Evolutionary conservation across 2,113 vertebrate species (phyloP).

Genomic region (Cynocephalus volans): DNA sequence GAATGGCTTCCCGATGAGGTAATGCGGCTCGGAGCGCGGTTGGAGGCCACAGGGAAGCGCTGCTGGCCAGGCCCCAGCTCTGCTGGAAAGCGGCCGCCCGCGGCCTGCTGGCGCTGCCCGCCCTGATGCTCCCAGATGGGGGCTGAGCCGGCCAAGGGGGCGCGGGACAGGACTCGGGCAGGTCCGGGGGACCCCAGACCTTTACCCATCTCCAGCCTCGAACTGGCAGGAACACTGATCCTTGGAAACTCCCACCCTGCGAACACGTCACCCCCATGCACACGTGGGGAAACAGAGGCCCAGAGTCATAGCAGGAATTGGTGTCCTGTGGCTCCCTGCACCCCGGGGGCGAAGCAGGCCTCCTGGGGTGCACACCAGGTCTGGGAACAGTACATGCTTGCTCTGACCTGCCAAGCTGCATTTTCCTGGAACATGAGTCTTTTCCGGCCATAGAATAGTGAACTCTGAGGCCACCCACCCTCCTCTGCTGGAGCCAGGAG

Average conservation of each 20-base stretch:
- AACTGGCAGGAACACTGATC: fast-evolving
- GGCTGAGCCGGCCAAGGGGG: fast-evolving
- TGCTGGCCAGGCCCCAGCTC: slow-evolving; percentile 33
- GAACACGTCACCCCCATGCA: fast-evolving
- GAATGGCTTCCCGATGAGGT: slow-evolving; percentile 78
- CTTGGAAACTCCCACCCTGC: fast-evolving
- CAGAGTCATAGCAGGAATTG: fast-evolving
- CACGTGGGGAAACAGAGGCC: fast-evolving
- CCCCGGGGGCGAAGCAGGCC: too few relatives aligned
- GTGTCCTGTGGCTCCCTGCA: not conserved
- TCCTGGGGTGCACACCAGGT: not conserved
- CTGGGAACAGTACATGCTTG: not conserved
- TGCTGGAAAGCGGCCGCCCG: not conserved
- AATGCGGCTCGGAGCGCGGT: not conserved
- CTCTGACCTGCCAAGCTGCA: not conserved
- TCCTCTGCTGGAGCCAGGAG: not conserved
- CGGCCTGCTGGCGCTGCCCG: not conserved
- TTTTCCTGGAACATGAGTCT: not conserved
- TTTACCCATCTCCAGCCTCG: fast-evolving
- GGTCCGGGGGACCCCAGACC: not conserved
- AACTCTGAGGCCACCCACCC: fast-evolving
- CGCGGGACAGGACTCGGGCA: not conserved
- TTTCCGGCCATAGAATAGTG: not conserved
- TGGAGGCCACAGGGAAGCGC: slow-evolving; percentile 1
- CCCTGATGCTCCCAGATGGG: too few relatives aligned